These are phyloP conservation scores for Drosophila teissieri DNA, from an alignment of 1,140 invertebrate genomes.

Conservation along the genomic window DNA sequence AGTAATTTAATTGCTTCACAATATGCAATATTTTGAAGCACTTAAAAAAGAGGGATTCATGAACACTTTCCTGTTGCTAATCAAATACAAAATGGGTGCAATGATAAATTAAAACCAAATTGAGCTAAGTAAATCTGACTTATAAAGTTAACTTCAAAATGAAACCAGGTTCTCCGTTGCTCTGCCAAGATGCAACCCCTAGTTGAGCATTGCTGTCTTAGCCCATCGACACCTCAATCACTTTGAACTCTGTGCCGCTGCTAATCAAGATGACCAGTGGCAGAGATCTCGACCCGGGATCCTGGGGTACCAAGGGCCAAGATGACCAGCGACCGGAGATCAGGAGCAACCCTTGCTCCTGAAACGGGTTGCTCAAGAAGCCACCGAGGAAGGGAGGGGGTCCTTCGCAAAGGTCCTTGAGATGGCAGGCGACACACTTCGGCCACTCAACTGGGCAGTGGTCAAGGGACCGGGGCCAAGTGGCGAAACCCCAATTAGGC, in stretches of 20 bases:
- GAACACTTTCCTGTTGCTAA: too few species aligned
- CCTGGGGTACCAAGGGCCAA: slow-evolving; percentile 12
- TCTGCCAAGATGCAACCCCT: slow-evolving; percentile 1
- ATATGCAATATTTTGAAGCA: too few species aligned
- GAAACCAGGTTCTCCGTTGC: too few species aligned
- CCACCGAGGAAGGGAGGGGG: neutral
- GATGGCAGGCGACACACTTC: slow-evolving; percentile 1
- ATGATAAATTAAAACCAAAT: too few species aligned
- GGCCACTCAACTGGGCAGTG: slow-evolving; percentile 36
- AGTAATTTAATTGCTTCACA: too few species aligned
- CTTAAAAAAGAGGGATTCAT: too few species aligned
- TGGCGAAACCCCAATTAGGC: slow-evolving; percentile 75
- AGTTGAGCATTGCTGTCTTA: slow-evolving; percentile 2
- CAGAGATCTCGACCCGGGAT: slow-evolving; percentile 18
- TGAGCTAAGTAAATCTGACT: too few species aligned
- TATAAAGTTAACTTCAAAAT: neutral
- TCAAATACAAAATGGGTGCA: too few species aligned
- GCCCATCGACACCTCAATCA: slow-evolving; percentile 39
- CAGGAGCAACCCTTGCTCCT: slow-evolving; percentile 45
- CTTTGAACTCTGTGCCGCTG: slow-evolving; percentile 58
- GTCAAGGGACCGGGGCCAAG: slow-evolving; percentile 58
- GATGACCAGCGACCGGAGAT: slow-evolving; percentile 8
- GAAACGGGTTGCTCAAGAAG: neutral
- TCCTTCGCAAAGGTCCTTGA: slow-evolving; percentile 29
- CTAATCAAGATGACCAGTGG: slow-evolving; percentile 54